These are phyloP conservation scores for Dromiciops gliroides DNA, from an alignment of 2,113 vertebrate species.

Conservation along the genomic window DNA sequence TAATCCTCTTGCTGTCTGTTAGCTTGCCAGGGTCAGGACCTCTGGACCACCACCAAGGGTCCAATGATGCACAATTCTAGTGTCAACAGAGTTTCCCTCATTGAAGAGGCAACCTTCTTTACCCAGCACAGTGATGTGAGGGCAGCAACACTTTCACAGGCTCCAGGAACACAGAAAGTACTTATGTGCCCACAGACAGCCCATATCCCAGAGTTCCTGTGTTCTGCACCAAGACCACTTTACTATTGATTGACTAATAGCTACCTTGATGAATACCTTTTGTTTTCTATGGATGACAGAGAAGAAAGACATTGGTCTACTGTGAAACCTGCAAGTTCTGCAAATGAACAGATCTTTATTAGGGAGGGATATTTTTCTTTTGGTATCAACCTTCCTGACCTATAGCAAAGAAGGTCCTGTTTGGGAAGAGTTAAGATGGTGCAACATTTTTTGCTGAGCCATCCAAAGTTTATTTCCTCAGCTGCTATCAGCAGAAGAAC, in stretches of 20 bases:
- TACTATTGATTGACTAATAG: neutral
- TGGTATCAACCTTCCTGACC: neutral
- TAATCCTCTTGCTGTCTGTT: neutral
- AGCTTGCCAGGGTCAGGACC: neutral
- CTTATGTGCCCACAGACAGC: neutral
- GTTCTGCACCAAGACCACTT: neutral
- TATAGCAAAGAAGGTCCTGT: too few species aligned
- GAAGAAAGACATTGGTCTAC: neutral
- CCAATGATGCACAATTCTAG: neutral
- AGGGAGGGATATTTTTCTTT: neutral
- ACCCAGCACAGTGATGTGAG: neutral
- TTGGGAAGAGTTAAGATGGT: neutral
- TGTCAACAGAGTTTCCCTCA: neutral
- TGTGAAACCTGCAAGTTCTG: neutral
- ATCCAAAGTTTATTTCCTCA: neutral
- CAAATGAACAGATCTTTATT: neutral
- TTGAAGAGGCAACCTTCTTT: rapidly evolving
- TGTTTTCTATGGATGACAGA: neutral
- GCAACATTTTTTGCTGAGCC: neutral
- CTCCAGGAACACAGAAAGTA: neutral
- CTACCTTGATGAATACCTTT: rapidly evolving
- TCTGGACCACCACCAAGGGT: neutral
- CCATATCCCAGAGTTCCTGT: neutral
- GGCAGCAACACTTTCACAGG: neutral
- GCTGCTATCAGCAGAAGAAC: neutral